Evolutionary conservation across 92 coral and sea anemone genomes (phyloP).

Genomic region (Epizoanthus rinbou): DNA sequence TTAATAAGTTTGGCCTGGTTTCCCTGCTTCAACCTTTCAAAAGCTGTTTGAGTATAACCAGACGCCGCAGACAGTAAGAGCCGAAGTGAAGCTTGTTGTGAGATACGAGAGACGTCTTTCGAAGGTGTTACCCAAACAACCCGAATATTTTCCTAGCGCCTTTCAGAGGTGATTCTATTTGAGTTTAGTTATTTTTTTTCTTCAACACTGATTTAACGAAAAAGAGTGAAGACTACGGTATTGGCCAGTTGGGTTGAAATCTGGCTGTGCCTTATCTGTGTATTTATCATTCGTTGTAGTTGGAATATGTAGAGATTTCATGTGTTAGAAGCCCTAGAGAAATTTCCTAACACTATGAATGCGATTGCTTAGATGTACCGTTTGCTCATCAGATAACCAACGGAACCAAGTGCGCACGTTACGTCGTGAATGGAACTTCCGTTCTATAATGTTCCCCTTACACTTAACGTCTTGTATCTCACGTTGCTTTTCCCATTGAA

Average conservation of each 20-base stretch:
- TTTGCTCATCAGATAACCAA: conserved; percentile 83
- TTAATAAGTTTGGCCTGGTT: conserved; percentile 78
- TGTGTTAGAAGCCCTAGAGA: conserved; percentile 80
- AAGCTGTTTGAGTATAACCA: conserved; percentile 88
- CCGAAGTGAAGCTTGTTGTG: conserved; percentile 75
- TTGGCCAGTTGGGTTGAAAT: conserved; percentile 29
- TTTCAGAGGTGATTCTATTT: conserved; percentile 40
- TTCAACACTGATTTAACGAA: conserved; percentile 31
- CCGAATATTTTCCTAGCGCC: conserved; percentile 47
- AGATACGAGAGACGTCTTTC: conserved; percentile 43
- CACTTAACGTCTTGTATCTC: conserved; percentile 79
- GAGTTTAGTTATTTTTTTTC: conserved; percentile 13
- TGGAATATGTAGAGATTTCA: conserved; percentile 80
- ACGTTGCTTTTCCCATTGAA: conserved; percentile 91
- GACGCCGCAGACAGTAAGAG: conserved; percentile 76
- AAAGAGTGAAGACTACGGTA: conserved; percentile 6
- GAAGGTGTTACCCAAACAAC: conserved; percentile 73
- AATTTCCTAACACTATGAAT: conserved; percentile 85
- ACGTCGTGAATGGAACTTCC: conserved; percentile 92
- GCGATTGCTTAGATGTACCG: conserved; percentile 77
- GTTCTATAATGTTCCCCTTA: conserved; percentile 72
- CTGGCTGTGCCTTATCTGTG: conserved; percentile 67
- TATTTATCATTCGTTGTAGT: conserved; percentile 76
- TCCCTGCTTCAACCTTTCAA: conserved; percentile 92
- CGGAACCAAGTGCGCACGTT: conserved; percentile 77